These are phyloP conservation scores for Coendou prehensilis DNA, from an alignment of 2,797 vertebrate species.

Conservation along the genomic window DNA sequence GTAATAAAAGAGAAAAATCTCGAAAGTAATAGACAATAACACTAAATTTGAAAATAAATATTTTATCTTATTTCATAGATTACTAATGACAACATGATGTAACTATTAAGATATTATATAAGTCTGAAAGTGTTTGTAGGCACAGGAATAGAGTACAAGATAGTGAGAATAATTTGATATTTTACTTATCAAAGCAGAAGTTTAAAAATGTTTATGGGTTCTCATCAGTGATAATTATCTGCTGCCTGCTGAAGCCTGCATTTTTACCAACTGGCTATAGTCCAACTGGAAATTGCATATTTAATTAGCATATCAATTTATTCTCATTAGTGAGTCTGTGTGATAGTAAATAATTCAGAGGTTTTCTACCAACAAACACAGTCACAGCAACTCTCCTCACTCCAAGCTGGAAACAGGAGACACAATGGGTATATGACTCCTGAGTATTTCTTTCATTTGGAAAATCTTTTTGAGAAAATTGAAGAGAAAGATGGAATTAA, in stretches of 20 bases:
- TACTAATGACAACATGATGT: background rate
- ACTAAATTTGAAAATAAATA: constrained; percentile 63
- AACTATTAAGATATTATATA: constrained; percentile 15
- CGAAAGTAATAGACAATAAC: background rate
- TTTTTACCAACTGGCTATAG: constrained; percentile 68
- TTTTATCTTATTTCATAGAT: constrained; percentile 48
- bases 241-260: constrained; percentile 72
- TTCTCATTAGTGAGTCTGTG: constrained; percentile 76
- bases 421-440: accelerated
- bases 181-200: constrained; percentile 23
- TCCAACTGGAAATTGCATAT: constrained; percentile 76
- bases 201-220: constrained; percentile 67
- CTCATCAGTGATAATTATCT: constrained; percentile 75
- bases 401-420: background rate
- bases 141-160: background rate
- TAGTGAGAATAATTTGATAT: constrained; percentile 5
- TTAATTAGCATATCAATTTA: constrained; percentile 81
- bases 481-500: background rate
- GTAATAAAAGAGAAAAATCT: background rate
- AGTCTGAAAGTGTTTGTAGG: background rate
- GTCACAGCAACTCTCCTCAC: background rate
- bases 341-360: constrained; percentile 82
- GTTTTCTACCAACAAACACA: constrained; percentile 47
- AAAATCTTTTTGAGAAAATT: background rate
- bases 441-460: background rate